These are phyloP conservation scores for Leucophora obtusa DNA, from an alignment of 2,888 invertebrate genomes.

Conservation along the genomic window DNA sequence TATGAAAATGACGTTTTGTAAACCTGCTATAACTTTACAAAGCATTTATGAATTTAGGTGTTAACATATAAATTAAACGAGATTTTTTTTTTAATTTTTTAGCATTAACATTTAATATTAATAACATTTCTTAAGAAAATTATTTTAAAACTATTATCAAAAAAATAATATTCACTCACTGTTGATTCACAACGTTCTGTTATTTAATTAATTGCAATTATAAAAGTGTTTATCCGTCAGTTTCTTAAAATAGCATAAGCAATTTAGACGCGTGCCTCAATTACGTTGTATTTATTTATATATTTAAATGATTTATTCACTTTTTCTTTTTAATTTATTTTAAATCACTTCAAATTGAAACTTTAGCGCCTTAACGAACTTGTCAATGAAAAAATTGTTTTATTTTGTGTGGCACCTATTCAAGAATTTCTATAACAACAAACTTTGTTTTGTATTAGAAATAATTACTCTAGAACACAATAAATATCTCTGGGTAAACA, in stretches of 20 bases:
- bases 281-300: neutral
- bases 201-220: no score
- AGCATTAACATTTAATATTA: no score
- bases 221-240: neutral
- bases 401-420: slow-evolving; percentile 25
- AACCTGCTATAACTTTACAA: no score
- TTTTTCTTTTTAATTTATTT: neutral
- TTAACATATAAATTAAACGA: no score
- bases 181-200: no score
- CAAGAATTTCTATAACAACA: slow-evolving; percentile 50
- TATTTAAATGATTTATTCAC: slow-evolving; percentile 1
- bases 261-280: slow-evolving; percentile 42
- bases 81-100: no score
- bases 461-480: neutral
- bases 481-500: neutral
- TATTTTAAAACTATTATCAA: no score
- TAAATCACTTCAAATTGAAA: slow-evolving; percentile 23
- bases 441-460: neutral
- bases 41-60: no score
- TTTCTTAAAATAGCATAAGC: neutral
- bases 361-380: slow-evolving; percentile 52
- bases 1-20: no score
- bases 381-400: slow-evolving; percentile 37
- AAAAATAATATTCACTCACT: no score
- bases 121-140: no score